These are phyloP conservation scores for Branchipolynoe longqiensis DNA, from an alignment of 2,888 invertebrate genomes.

Conservation along the genomic window DNA sequence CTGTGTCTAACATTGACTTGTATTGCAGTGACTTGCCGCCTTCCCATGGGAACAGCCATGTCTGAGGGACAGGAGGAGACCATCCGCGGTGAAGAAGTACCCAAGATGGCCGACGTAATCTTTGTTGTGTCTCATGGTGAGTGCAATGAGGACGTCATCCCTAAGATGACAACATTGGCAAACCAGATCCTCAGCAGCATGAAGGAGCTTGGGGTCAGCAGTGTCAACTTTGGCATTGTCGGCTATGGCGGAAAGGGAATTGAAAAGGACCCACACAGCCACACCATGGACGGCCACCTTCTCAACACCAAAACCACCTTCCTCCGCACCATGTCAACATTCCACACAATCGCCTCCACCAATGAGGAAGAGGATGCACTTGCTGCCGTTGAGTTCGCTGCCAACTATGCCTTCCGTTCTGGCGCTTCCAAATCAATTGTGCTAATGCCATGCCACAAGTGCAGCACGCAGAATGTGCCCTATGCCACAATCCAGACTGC, in stretches of 20 bases:
- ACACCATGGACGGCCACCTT: conserved; percentile 83
- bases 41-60: conserved; percentile 36
- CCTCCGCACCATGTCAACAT: conserved; percentile 57
- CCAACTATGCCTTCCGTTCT: conserved; percentile 89
- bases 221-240: conserved; percentile 86
- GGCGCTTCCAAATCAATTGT: conserved; percentile 92
- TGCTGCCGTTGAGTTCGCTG: conserved; percentile 85
- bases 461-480: conserved; percentile 82
- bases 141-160: conserved; percentile 88
- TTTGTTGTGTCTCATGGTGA: conserved; percentile 91
- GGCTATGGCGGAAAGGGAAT: conserved; percentile 88
- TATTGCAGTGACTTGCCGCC: conserved; percentile 60
- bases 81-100: conserved; percentile 82
- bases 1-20: background rate
- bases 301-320: conserved; percentile 70
- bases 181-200: conserved; percentile 69
- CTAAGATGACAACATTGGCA: conserved; percentile 74
- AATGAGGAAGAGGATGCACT: conserved; percentile 75
- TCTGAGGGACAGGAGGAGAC: conserved; percentile 87
- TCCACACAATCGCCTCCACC: conserved; percentile 5
- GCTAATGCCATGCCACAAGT: conserved; percentile 90
- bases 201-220: conserved; percentile 71
- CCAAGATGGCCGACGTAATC: conserved; percentile 90
- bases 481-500: conserved; percentile 64
- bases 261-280: conserved; percentile 87